Base-by-base conservation (phyloP, 2,888 invertebrate genomes). In the Beris chalybata region DNA sequence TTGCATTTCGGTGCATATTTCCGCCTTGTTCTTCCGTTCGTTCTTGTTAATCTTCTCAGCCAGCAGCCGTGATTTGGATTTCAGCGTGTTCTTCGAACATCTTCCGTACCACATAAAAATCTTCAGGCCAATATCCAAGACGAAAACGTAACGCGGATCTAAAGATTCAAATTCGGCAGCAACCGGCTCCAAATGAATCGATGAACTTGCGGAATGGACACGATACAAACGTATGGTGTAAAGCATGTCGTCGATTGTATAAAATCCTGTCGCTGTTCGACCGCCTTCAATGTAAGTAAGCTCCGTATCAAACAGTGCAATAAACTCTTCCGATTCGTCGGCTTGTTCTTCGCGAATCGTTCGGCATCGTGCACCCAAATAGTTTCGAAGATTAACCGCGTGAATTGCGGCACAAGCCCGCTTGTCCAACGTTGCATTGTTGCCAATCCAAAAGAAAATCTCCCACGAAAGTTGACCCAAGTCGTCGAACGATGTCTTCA, bases 381-480 rank as follows among this genome's bases (percentile, higher is more conserved):
- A 89, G 80, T 99, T 99, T 64, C 99, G 86, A 69, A 99, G 84
- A 82, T 99, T 98, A 0, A 99, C 99, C 0, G 99, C 97, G 82
- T 99, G 99, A 79, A 99, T 99, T 4, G 99, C 81, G 11, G 81
- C 79, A 68, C 81, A 81, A 11, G 81, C 81, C 5, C 80, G 74
- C 68, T 81, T 81, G 57, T 81, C 85, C 82, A 97, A 92, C 11
- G 97, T 90, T 3, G 97, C 93, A 76, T 94, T 91, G 69, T 91
- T 92, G 43, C 99, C 99, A 74, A 99, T 99, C 99, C 98, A 99
- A 81, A 97, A 99, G 83, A 91, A 99, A 75, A 99, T 99, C 74
- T 95, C 91, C 95, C 98, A 98, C 65, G 87, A 86, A 5, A 97
- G 82, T 66, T 91, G 91, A 11, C 93, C 90, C 74, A 89, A 86